Base-by-base conservation (phyloP, 1,140 invertebrate genomes). In the Drosophila teissieri region DNA sequence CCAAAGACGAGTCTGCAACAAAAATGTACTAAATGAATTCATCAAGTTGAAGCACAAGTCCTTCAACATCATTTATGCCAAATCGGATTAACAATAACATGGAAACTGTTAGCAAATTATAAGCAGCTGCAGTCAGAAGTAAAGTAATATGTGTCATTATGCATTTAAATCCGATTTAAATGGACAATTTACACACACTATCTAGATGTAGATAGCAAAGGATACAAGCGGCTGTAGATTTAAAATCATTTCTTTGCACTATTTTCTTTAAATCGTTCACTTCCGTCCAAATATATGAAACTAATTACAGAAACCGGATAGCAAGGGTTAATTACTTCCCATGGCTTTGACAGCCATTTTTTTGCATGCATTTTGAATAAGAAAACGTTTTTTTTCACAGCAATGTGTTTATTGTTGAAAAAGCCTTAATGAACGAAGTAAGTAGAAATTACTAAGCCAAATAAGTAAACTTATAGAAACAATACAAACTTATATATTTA, bases 321-420 rank as follows among this genome's bases (percentile, higher is more conserved):
- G 42, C 24, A 55, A 17, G 24, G 37, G 49, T 48, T 70, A 70
- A 70, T 70, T 70, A 70, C 49, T 56, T 56, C 34, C 49, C 67
- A 22, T 48, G 67, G 12, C 64, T 70, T 56, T 70, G 64, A 40
- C 49, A 70, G 67, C 19, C 3, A 48, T 61, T 73, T 58, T 58
- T 54, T 72, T 45, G 14, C 27, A 22, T 31, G 42, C 19, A 36
- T 56, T 61, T 48, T 42, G 10, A 67, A 49, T 39, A 36, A 44
- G 45, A 67, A 67, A 52, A 53, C 31, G 49, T 57, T 37, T 46
- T 51, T 15, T 51, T 57, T 67, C 37, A 56, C 46, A 82, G 69
- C 68, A 85, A 82, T 54, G 69, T 70, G 72, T 86, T 86, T 85
- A 88, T 83, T 85, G 58, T 49, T 52, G 67, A 70, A 73, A 45